A percentile compares a stretch with the other conserved stretches of the same genome.
Evolutionary conservation across 2,113 vertebrate species (phyloP).

Genomic region (Harpagus bidentatus): DNA sequence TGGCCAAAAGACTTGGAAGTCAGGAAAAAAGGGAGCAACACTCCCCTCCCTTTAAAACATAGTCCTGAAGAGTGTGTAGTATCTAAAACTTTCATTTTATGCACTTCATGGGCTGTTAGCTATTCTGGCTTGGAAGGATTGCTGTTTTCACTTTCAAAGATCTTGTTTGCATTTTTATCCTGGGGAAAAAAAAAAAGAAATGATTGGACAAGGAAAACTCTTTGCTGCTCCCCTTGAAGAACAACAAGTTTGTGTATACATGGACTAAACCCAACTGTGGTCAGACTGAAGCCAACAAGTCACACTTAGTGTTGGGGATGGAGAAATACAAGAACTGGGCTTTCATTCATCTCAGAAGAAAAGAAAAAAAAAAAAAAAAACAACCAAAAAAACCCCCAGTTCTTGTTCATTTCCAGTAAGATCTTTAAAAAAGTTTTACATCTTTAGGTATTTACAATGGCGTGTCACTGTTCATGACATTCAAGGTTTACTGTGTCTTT

Average conservation of each 20-base stretch:
- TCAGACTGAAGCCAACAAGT: neutral
- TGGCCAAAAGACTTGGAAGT: neutral
- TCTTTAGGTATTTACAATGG: neutral
- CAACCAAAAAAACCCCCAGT: no score
- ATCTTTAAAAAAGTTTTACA: neutral
- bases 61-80: neutral
- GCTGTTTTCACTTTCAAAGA: neutral
- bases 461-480: neutral
- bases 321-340: neutral
- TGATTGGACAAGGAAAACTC: neutral
- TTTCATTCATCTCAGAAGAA: neutral
- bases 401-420: neutral
- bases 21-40: neutral
- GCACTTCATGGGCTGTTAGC: neutral
- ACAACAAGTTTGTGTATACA: neutral
- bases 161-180: neutral
- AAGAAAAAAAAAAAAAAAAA: no score
- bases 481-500: neutral
- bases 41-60: neutral
- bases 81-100: neutral
- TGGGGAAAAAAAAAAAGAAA: neutral
- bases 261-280: neutral
- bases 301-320: neutral
- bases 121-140: neutral
- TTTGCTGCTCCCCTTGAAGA: neutral